Evolutionary conservation across 2,888 invertebrate species (phyloP).

Genomic region (Melinopterus prodromus): DNA sequence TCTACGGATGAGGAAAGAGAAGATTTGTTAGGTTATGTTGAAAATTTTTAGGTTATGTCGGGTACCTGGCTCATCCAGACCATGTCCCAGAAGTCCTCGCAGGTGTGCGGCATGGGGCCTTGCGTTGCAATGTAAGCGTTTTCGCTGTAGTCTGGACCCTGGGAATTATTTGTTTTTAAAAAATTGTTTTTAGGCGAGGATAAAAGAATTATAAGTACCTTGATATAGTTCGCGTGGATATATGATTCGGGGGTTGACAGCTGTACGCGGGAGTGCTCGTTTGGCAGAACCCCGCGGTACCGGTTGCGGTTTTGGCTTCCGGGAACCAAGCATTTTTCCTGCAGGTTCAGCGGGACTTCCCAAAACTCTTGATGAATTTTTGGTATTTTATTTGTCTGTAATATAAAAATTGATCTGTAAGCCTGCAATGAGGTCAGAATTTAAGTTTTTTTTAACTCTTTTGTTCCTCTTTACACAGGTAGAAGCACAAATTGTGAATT

Average conservation of each 20-base stretch:
- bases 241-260: conserved; percentile 77
- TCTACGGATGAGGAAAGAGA: conserved; percentile 53
- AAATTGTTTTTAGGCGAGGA: not conserved
- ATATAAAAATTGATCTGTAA: conserved; percentile 29
- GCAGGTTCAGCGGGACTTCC: conserved; percentile 92
- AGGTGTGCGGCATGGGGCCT: conserved; percentile 89
- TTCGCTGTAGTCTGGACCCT: conserved; percentile 91
- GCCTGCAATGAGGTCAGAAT: too few relatives aligned
- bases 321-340: conserved; percentile 87
- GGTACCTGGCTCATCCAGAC: conserved; percentile 62
- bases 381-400: conserved; percentile 68
- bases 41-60: conserved; percentile 4
- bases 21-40: conserved; percentile 35
- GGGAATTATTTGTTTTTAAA: conserved; percentile 42
- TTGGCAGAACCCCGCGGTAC: conserved; percentile 89
- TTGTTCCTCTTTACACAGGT: too few relatives aligned
- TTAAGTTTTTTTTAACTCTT: too few relatives aligned
- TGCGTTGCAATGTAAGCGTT: conserved; percentile 92
- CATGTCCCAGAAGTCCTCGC: conserved; percentile 93
- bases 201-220: conserved; percentile 64
- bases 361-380: conserved; percentile 90
- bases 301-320: conserved; percentile 91
- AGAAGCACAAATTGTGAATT: too few relatives aligned
- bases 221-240: conserved; percentile 94
- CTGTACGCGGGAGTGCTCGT: conserved; percentile 85